Base-by-base conservation (phyloP, 2,888 invertebrate genomes). In the Lycaena phlaeas region DNA sequence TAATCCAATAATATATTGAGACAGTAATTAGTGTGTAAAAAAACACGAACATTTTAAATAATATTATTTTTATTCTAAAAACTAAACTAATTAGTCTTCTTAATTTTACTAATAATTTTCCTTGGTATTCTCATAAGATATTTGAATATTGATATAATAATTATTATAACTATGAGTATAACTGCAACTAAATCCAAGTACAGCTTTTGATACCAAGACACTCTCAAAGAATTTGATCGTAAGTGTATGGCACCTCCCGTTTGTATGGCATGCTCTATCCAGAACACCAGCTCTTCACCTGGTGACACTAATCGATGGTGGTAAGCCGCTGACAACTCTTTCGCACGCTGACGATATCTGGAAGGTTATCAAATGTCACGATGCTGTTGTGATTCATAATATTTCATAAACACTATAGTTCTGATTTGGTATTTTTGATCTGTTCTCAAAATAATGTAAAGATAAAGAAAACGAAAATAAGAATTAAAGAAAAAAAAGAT, bases 211-310 rank as follows among this genome's bases (percentile, higher is more conserved):
- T 52, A 52, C 46, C 44, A 48, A 10, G 41, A 27, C 26, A 49
- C 14, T 7, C 31, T 3, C 2, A 44, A 12, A 9, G 46, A 42
- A 4, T 44, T 36, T 2, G 49, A 46, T 12, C 48, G 41, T 0
- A 50, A 38, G 38, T 51, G 51, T 17, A n/a, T 25, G 1, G 57
- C 57, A 3, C 55, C 57, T 3, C 40, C 22, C 0, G 55, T 55
- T 5, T 34, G 38, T 3, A 49, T 38, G 15, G 53, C 56, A 27
- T 57, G 52, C 4, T 48, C 43, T 22, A 52, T 49, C 56, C 57
- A 56, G 34, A 53, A 46, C 10, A 49, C 49, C 15, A 57, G 14
- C 41, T 54, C 54, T 5, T 28, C 31, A 17, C 43, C 46, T 6
- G 56, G 53, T 4, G 52, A 7, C 2, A 42, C 42, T 4, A 46